Conservation (phyloP, 1,140 invertebrate genomes). For the Andricus grossulariae region DNA sequence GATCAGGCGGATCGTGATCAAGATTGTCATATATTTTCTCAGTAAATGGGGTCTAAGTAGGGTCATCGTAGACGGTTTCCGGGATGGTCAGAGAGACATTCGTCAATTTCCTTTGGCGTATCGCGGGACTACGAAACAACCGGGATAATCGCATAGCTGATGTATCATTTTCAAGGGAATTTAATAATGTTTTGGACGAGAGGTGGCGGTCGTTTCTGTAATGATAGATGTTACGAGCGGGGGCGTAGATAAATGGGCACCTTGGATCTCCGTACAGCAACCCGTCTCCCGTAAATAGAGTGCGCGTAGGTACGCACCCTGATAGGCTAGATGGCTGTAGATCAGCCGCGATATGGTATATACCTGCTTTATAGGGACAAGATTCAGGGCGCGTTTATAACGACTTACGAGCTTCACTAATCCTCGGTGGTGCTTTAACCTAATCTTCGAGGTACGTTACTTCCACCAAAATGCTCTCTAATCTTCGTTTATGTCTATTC, state of each 20-base stretch:
- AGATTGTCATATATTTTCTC: too few species aligned
- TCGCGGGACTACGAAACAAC: too few species aligned
- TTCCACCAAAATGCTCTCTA: not conserved
- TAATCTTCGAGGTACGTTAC: not conserved
- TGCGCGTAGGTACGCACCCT: slow-evolving; percentile 21
- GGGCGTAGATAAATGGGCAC: slow-evolving; percentile 41
- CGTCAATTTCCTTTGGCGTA: too few species aligned
- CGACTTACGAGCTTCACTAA: slow-evolving; percentile 12
- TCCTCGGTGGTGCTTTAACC: slow-evolving; percentile 2
- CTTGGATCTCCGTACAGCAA: slow-evolving; percentile 22
- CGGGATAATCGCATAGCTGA: not conserved
- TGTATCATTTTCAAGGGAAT: slow-evolving; percentile 1
- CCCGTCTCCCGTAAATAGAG: slow-evolving; percentile 35
- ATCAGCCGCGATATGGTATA: not conserved
- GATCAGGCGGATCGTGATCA: too few species aligned
- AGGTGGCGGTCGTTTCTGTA: slow-evolving; percentile 29
- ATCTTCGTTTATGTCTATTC: slow-evolving; percentile 15
- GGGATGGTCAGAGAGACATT: too few species aligned
- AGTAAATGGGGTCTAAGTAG: too few species aligned
- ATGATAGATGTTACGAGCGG: slow-evolving; percentile 38
- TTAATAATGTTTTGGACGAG: slow-evolving; percentile 17
- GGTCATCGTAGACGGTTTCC: too few species aligned
- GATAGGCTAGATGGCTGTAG: slow-evolving; percentile 5
- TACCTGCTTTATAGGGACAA: slow-evolving; percentile 22
- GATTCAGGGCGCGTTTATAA: slow-evolving; percentile 13